Conservation (phyloP, 1,140 invertebrate species). For the Whitmania pigra region DNA sequence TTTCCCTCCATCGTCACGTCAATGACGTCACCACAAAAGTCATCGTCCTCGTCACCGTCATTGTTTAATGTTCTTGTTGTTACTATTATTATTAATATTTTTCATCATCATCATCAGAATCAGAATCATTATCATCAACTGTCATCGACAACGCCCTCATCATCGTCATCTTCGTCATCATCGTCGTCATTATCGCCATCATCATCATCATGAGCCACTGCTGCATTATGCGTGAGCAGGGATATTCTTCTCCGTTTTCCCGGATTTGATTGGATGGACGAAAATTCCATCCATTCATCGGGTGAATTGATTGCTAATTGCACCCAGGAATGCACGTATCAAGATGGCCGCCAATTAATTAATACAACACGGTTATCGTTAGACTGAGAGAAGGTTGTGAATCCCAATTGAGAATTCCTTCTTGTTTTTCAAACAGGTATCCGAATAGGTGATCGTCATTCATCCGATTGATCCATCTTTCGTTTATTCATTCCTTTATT, state of each 20-base stretch:
- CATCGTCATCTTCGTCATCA: too few species aligned
- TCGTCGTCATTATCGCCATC: too few species aligned
- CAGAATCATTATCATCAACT: too few species aligned
- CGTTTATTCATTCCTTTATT: neutral
- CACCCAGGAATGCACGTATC: neutral
- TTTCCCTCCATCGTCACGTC: too few species aligned
- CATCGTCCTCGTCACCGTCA: neutral
- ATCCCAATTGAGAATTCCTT: neutral
- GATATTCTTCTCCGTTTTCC: neutral
- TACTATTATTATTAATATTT: too few species aligned
- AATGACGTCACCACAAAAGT: too few species aligned
- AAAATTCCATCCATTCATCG: neutral
- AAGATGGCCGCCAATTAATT: neutral
- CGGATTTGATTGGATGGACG: neutral
- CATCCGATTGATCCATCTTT: neutral
- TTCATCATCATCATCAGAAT: too few species aligned
- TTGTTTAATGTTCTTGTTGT: too few species aligned
- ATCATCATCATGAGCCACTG: neutral
- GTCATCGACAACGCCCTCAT: too few species aligned
- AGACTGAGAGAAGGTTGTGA: neutral
- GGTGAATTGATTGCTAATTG: neutral
- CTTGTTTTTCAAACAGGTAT: neutral
- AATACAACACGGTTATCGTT: neutral
- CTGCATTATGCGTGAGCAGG: neutral
- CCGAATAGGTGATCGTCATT: neutral